A percentile compares a stretch with the other conserved stretches of the same genome.
Conservation (phyloP, 2,888 invertebrate species). For the Dicycla oo region DNA sequence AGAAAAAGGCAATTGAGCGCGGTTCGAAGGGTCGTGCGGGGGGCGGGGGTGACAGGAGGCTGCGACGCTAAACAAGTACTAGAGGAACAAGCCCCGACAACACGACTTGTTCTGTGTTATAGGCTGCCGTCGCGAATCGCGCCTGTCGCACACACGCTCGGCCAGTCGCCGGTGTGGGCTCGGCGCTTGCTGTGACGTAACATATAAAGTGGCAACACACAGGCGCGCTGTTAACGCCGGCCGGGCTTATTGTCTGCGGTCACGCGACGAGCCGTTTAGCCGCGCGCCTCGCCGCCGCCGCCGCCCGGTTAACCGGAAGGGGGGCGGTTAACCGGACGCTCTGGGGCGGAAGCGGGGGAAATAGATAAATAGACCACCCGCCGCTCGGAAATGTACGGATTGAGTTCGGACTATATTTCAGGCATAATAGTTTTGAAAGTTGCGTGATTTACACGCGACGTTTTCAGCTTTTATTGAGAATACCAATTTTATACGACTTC, state of each 20-base stretch:
- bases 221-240: conserved; percentile 90
- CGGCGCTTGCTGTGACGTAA: conserved; percentile 78
- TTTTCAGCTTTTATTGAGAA: conserved; percentile 86
- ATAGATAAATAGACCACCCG: conserved; percentile 90
- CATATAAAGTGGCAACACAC: conserved; percentile 90
- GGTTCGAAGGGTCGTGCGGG: conserved; percentile 73
- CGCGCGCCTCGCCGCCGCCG: conserved; percentile 86
- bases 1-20: conserved; percentile 87
- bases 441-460: conserved; percentile 89
- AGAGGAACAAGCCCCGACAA: conserved; percentile 80
- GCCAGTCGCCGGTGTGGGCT: conserved; percentile 30
- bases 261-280: conserved; percentile 91
- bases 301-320: conserved; percentile 90
- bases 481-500: conserved; percentile 80
- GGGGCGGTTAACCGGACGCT: conserved; percentile 90
- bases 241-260: conserved; percentile 91
- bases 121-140: conserved; percentile 71
- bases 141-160: conserved; percentile 62
- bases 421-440: conserved; percentile 90
- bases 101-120: conserved; percentile 74
- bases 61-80: conserved; percentile 80
- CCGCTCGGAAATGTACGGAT: conserved; percentile 90
- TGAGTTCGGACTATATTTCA: conserved; percentile 90
- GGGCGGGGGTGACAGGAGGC: conserved; percentile 58
- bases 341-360: conserved; percentile 90